Evolutionary conservation across 2,888 invertebrate species (phyloP).

Genomic region (Chirona hameri): DNA sequence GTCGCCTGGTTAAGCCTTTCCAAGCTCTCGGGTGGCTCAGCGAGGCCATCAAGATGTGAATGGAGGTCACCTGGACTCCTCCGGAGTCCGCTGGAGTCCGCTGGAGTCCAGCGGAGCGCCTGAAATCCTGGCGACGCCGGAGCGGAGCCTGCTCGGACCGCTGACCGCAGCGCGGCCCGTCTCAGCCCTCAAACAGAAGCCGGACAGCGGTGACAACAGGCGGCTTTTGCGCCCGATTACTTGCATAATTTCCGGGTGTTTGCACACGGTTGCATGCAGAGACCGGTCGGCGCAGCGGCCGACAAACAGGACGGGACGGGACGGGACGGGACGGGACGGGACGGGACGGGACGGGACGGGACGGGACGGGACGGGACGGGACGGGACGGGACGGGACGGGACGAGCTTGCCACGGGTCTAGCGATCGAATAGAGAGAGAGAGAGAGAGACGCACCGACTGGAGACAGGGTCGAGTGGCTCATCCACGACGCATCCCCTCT

Average conservation of each 20-base stretch:
- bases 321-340: neutral
- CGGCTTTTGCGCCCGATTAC: slow-evolving; percentile 27
- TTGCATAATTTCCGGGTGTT: slow-evolving; percentile 26
- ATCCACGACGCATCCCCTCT: no score
- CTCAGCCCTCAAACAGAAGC: neutral
- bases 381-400: neutral
- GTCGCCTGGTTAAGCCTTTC: no score
- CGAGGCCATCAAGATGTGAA: no score
- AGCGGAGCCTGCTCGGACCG: neutral
- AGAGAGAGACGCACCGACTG: no score
- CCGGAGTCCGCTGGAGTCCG: no score
- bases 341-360: neutral
- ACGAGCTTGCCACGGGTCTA: neutral
- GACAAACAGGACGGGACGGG: neutral
- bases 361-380: neutral
- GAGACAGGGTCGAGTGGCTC: no score
- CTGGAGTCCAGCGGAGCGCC: no score
- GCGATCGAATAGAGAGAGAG: no score
- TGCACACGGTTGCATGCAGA: slow-evolving; percentile 27
- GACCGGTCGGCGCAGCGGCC: neutral
- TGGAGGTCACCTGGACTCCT: no score
- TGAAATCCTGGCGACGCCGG: neutral
- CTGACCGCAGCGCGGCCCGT: neutral
- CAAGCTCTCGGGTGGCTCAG: no score
- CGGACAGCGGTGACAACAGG: slow-evolving; percentile 22